Conservation (phyloP, 2,113 vertebrate genomes). For the Lasiurus borealis region DNA sequence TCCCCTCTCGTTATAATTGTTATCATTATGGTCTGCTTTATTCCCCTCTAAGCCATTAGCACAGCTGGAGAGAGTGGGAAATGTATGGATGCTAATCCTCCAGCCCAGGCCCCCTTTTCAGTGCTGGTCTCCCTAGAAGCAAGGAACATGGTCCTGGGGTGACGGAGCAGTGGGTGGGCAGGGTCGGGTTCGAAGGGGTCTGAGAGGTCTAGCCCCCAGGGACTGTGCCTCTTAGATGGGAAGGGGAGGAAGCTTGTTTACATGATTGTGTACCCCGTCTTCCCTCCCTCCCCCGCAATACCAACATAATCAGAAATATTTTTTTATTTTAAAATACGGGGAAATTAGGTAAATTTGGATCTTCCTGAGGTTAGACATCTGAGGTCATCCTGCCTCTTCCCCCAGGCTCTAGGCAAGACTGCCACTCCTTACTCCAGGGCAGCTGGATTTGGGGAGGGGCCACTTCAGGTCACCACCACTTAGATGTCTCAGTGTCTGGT, state of each 20-base stretch:
- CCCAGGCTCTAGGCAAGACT: not conserved
- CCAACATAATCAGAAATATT: not conserved
- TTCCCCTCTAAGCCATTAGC: conserved; percentile 2
- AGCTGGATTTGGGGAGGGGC: not conserved
- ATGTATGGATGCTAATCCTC: not conserved
- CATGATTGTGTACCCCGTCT: not conserved
- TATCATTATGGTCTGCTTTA: not conserved
- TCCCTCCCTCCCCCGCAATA: rapidly evolving
- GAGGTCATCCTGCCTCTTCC: not conserved
- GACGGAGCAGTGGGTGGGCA: not conserved
- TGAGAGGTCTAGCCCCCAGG: not conserved
- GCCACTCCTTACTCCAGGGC: not conserved
- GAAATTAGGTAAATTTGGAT: not conserved
- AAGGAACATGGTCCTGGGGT: not conserved
- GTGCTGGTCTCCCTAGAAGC: not conserved
- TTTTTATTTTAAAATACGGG: not conserved
- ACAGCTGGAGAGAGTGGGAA: conserved; percentile 1
- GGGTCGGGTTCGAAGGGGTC: not conserved
- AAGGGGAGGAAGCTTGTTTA: not conserved
- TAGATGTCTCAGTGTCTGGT: not conserved
- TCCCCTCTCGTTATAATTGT: not conserved
- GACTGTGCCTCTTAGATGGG: not conserved
- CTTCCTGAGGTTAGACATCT: not conserved
- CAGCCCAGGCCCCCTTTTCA: not conserved
- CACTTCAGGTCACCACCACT: not conserved